Conservation (phyloP, 2,888 invertebrate genomes). For the Habroteleia sp. region DNA sequence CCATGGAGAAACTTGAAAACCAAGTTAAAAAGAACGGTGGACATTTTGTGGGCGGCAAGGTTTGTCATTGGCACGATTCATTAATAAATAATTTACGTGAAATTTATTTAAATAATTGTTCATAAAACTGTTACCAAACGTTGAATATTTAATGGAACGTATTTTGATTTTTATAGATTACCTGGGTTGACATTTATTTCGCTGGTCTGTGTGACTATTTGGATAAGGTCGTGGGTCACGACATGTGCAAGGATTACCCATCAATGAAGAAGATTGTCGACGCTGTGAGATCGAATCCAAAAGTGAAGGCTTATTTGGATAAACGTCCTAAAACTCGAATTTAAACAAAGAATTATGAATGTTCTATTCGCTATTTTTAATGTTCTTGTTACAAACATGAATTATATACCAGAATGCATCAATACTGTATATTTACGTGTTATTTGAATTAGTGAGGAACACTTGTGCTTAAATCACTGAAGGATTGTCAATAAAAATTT, state of each 20-base stretch:
- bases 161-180: conserved; percentile 80
- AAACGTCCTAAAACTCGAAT: conserved; percentile 71
- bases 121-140: no score
- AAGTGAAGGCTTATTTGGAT: conserved; percentile 80
- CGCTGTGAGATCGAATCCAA: conserved; percentile 77
- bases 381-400: conserved; percentile 4
- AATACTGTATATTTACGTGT: conserved; percentile 4
- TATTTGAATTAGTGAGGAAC: not conserved
- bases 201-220: conserved; percentile 78
- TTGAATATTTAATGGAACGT: no score
- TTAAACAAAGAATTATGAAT: conserved; percentile 21
- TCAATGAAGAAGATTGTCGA: conserved; percentile 79
- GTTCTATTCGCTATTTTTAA: conserved; percentile 1
- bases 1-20: conserved; percentile 71
- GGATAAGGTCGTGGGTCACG: conserved; percentile 68
- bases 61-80: conserved; percentile 56
- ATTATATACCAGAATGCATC: no score
- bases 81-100: no score
- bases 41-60: conserved; percentile 75
- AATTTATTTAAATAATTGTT: no score
- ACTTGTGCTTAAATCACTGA: conserved; percentile 17
- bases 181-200: conserved; percentile 81
- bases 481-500: conserved; percentile 27
- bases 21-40: conserved; percentile 75
- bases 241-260: conserved; percentile 80